Evolutionary conservation across 2,888 invertebrate genomes (phyloP), one percentile per base, ranked within the genome.

Genomic region (Agrotis puta): DNA sequence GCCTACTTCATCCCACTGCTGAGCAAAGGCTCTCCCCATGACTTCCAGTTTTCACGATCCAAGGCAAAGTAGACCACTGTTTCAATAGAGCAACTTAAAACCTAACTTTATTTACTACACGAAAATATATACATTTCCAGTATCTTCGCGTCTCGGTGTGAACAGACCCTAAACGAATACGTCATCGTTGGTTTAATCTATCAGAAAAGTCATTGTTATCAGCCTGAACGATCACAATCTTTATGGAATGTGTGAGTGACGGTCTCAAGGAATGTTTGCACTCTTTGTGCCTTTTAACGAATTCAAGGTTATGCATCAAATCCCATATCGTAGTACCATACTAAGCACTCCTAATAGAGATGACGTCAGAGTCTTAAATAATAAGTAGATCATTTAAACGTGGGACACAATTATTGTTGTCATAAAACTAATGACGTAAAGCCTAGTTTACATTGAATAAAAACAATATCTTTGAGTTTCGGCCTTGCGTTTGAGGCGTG

Each of bases 321-420:
- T 39, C n/a, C 22, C 9, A 18, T 43, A 27, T 20, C 45, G 39
- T 16, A 27, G 22, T 24, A 58, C 51, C 22, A 4, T 43, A 13
- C 16, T 33, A 33, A 7, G 4, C 22, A 53, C 18, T 62, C 76
- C 7, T 62, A 13, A 4, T 22, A 14, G 5, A 39, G 0, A 47
- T 76, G 77, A 58, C 53, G 48, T 63, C 70, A 77, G 0, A 45
- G 7, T 27, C 51, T 70, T 54, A 16, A 43, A 53, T 58, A 64
- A 56, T 74, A 77, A 56, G 47, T 59, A 48, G 56, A 77, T 48
- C 33, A 20, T 77, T 70, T 33, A 47, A 47, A 76, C 53, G 64
- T 16, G 47, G 2, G 48, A 14, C 18, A 47, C 11, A 43, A 48
- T 14, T 27, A 39, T 47, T n/a, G 48, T 50, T 24, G 39, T 22